Percentiles rank a stretch among this genome's conserved stretches.
Conservation (phyloP, 2,888 invertebrate genomes). For the Rotaria magnacalcarata region DNA sequence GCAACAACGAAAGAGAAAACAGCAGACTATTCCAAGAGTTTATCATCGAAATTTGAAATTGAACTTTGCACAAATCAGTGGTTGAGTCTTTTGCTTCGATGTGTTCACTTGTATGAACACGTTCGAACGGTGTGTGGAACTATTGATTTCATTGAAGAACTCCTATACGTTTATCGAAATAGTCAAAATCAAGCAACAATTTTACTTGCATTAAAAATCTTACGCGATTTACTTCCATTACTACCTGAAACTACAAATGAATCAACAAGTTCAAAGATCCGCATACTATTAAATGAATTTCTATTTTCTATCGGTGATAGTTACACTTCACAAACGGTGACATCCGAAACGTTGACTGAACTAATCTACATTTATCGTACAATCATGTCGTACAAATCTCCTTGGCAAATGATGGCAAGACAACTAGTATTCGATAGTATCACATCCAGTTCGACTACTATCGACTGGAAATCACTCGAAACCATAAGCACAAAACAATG, state of each 20-base stretch:
- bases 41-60: not conserved
- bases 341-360: not conserved
- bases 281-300: not conserved
- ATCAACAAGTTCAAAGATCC: no score
- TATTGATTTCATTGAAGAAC: not conserved
- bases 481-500: not conserved
- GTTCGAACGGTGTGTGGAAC: not conserved
- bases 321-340: not conserved
- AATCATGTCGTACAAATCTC: not conserved
- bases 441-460: not conserved
- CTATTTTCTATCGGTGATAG: not conserved
- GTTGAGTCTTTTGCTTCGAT: not conserved
- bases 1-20: not conserved
- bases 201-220: not conserved
- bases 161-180: not conserved
- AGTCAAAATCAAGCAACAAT: no score
- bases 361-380: not conserved
- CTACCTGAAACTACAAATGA: not conserved
- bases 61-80: not conserved
- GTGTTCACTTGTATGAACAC: not conserved
- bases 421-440: not conserved
- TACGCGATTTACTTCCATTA: not conserved
- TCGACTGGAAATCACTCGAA: not conserved
- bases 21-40: no score
- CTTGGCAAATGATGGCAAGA: not conserved